Evolutionary conservation across 2,113 vertebrate species (phyloP).

Genomic region (Eupsittula cactorum): DNA sequence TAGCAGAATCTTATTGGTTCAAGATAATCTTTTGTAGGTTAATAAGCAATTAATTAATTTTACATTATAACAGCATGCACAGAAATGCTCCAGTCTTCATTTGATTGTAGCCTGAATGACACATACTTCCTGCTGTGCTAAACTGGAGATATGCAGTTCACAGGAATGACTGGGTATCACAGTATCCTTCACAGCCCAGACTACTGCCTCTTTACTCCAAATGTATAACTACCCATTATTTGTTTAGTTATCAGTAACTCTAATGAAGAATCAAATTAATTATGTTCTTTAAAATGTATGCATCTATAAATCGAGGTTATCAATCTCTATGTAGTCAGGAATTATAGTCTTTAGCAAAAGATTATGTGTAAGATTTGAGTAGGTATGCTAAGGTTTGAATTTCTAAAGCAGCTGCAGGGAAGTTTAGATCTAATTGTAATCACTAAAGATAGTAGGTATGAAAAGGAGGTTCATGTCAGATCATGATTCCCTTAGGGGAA

Average conservation of each 20-base stretch:
- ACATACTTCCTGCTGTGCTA: not conserved
- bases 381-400: not conserved
- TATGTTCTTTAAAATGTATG: not conserved
- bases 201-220: not conserved
- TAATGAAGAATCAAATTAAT: not conserved
- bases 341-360: not conserved
- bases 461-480: not conserved
- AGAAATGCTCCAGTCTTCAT: not conserved
- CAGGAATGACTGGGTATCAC: not conserved
- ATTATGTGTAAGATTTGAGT: not conserved
- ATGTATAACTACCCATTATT: not conserved
- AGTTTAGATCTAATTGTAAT: not conserved
- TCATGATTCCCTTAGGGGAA: not conserved
- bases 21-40: not conserved
- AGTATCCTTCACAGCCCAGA: not conserved
- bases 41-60: conserved; percentile 41
- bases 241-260: not conserved
- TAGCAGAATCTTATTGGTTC: not conserved
- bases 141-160: not conserved
- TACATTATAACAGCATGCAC: not conserved
- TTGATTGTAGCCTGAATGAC: not conserved
- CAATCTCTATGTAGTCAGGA: not conserved
- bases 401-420: not conserved
- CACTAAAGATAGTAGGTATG: not conserved
- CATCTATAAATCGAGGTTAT: not conserved